These are phyloP conservation scores for Sakesphorus luctuosus DNA, from an alignment of 2,113 vertebrate species.

Conservation along the genomic window DNA sequence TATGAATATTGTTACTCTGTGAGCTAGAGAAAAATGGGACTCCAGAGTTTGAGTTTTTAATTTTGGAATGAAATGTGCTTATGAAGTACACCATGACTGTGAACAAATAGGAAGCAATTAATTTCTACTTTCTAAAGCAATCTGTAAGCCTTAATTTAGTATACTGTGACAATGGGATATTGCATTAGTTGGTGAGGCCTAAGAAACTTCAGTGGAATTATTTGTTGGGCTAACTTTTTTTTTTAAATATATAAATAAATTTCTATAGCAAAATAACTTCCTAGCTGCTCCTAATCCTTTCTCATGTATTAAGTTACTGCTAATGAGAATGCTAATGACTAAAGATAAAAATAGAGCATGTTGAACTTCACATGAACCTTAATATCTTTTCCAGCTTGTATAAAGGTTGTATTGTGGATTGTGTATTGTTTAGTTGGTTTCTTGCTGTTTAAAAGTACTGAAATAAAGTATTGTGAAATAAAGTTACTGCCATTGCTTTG, in stretches of 20 bases:
- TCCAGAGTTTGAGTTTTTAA: not conserved
- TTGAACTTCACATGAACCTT: conserved; percentile 40
- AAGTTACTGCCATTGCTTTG: not conserved
- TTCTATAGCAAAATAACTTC: not conserved
- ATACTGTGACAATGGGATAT: not conserved
- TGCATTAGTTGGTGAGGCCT: not conserved
- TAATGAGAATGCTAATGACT: conserved; percentile 27
- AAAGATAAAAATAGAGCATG: not conserved
- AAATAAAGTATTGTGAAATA: conserved; percentile 16
- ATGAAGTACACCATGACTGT: not conserved
- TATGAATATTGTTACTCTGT: not conserved
- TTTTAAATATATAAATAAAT: not conserved
- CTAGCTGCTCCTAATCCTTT: not conserved
- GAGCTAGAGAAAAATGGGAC: not conserved
- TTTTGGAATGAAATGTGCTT: not conserved
- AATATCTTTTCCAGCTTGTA: conserved; percentile 35
- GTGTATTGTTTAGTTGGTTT: not conserved
- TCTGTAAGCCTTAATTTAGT: not conserved
- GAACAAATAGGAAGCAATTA: not conserved
- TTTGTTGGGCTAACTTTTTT: not conserved
- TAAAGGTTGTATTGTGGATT: conserved; percentile 6
- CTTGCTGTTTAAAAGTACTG: not conserved
- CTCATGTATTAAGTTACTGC: not conserved
- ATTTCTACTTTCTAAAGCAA: not conserved
- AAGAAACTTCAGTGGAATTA: not conserved